A percentile compares a stretch with the other conserved stretches of the same genome.
Evolutionary conservation across 2,888 invertebrate species (phyloP).

Genomic region (Clostera curtula): DNA sequence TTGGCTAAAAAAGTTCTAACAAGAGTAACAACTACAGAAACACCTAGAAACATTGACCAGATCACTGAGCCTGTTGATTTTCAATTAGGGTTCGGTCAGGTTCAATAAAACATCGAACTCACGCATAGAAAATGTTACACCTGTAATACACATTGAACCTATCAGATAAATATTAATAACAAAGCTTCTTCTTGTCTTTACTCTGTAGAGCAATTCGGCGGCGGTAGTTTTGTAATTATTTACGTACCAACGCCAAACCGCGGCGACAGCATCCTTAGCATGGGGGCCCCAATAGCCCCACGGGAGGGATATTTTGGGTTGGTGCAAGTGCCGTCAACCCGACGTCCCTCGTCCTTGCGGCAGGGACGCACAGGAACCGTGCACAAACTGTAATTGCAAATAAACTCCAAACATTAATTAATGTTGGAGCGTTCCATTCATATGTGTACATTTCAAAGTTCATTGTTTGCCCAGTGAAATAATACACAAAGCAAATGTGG

Average conservation of each 20-base stretch:
- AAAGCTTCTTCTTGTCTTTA: too few relatives aligned
- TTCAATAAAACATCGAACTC: not conserved
- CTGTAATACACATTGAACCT: too few relatives aligned
- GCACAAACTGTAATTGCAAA: slow-evolving; percentile 19
- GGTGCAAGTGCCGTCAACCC: slow-evolving; percentile 31
- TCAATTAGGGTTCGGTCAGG: too few relatives aligned
- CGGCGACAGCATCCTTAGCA: slow-evolving; percentile 30
- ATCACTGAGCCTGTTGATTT: too few relatives aligned
- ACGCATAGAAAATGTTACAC: not conserved
- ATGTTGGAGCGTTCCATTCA: not conserved
- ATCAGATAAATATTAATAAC: too few relatives aligned
- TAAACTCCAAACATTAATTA: not conserved
- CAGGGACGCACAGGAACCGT: slow-evolving; percentile 24
- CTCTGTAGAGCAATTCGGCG: too few relatives aligned
- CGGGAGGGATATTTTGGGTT: slow-evolving; percentile 30
- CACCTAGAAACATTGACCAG: too few relatives aligned
- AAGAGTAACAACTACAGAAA: too few relatives aligned
- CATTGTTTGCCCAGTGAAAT: not conserved
- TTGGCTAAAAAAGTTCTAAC: too few relatives aligned
- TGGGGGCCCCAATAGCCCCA: slow-evolving; percentile 25
- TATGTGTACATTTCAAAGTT: not conserved
- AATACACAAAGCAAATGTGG: too few relatives aligned
- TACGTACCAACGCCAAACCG: slow-evolving; percentile 25
- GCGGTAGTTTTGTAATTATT: not conserved
- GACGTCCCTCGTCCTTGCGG: slow-evolving; percentile 26